phyloP scores from a whole-genome alignment of 2,888 invertebrate genomes.

The Exocentrus adspersus region DNA sequence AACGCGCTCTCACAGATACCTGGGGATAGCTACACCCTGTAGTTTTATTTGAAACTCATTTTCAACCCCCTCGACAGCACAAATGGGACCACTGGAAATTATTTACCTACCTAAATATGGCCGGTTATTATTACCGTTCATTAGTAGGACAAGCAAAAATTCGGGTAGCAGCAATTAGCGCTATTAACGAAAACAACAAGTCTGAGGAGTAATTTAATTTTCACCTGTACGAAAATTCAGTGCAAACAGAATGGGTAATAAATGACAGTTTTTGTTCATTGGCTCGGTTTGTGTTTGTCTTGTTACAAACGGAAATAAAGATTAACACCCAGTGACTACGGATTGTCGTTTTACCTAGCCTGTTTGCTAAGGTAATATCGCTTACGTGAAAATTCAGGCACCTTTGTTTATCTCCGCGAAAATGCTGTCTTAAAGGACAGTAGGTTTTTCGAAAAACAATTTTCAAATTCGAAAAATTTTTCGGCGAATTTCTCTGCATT shows the following conservation, averaged over 20 bases:
- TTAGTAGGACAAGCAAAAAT: slow-evolving; percentile 43
- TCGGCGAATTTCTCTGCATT: too few relatives aligned
- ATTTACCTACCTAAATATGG: slow-evolving; percentile 27
- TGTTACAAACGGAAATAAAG: slow-evolving; percentile 29
- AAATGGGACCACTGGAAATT: neutral
- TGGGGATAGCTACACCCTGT: too few relatives aligned
- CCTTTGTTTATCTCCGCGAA: slow-evolving; percentile 4
- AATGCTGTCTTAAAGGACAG: neutral
- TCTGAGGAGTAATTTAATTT: slow-evolving; percentile 49
- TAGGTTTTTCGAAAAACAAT: too few relatives aligned
- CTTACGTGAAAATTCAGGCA: too few relatives aligned
- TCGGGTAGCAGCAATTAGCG: slow-evolving; percentile 47
- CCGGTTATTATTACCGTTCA: slow-evolving; percentile 46
- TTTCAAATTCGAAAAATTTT: too few relatives aligned
- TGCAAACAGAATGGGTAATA: slow-evolving; percentile 38
- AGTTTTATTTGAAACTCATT: too few relatives aligned
- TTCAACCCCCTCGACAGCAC: slow-evolving; percentile 1
- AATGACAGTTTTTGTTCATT: slow-evolving; percentile 45
- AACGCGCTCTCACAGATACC: too few relatives aligned
- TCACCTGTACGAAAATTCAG: slow-evolving; percentile 46
- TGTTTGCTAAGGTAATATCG: slow-evolving; percentile 5
- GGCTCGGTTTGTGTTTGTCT: slow-evolving; percentile 27
- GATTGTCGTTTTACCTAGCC: slow-evolving; percentile 2
- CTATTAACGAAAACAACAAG: slow-evolving; percentile 47
- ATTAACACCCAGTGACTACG: slow-evolving; percentile 10